Conservation (phyloP, 1,140 invertebrate genomes). For the Papilio polytes region DNA sequence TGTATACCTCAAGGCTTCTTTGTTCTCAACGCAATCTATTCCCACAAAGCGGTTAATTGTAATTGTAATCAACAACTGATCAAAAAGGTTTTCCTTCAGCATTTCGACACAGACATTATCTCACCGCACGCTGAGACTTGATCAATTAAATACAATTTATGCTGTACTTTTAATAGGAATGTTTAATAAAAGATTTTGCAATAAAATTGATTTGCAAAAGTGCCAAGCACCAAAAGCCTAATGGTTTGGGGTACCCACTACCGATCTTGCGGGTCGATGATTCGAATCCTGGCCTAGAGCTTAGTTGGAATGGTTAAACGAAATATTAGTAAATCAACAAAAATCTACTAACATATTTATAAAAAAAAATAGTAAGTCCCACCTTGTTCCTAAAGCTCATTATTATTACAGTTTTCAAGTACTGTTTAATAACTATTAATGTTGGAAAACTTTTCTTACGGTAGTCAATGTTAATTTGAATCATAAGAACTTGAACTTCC, state of each 20-base stretch:
- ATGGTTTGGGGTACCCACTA: too few species aligned
- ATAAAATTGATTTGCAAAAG: not conserved
- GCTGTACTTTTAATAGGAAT: not conserved
- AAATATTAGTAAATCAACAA: too few species aligned
- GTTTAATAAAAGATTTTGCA: not conserved
- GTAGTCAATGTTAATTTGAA: slow-evolving; percentile 1
- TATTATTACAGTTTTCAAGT: not conserved
- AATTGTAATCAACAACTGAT: slow-evolving; percentile 73
- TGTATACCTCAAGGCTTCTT: slow-evolving; percentile 68
- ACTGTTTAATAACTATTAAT: not conserved
- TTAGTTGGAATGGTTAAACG: too few species aligned
- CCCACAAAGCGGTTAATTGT: slow-evolving; percentile 75
- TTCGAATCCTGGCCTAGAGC: too few species aligned
- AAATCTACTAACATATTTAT: too few species aligned
- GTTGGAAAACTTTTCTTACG: not conserved
- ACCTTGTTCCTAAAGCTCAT: not conserved
- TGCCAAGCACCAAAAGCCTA: too few species aligned
- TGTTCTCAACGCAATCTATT: slow-evolving; percentile 74
- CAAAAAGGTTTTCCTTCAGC: slow-evolving; percentile 66
- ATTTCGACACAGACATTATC: slow-evolving; percentile 72
- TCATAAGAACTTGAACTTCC: slow-evolving; percentile 20
- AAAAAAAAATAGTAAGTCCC: too few species aligned
- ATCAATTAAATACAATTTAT: slow-evolving; percentile 36
- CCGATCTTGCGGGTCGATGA: too few species aligned
- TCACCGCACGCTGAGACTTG: slow-evolving; percentile 53